Base-by-base conservation (phyloP, 1,140 invertebrate genomes). In the Phthorimaea operculella region DNA sequence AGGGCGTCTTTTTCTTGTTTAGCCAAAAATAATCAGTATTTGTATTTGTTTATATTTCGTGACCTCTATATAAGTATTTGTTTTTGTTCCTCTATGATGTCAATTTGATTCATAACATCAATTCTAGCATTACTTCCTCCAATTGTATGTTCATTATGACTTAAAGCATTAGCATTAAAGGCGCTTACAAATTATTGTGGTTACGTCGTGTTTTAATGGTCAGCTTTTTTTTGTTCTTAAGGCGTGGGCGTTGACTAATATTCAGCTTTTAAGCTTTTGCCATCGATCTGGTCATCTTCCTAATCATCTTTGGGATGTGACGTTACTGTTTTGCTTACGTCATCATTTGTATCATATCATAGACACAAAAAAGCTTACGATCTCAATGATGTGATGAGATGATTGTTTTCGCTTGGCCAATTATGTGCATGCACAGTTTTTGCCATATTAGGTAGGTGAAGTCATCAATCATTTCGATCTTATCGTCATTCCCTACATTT, bases 61-160 rank as follows among this genome's bases (percentile, higher is more conserved):
- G 21, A 28, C 21, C 21, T 28, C 21, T 28, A 28, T 28, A 28
- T 28, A 28, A 28, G 2, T 28, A 28, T 28, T 28, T 28, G 21
- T 28, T 28, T 28, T 28, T 28, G 21, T 28, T 28, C 21, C 21
- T 28, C 21, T 6, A 28, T 28, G 21, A 28, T 28, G 21, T 28
- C 21, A 28, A 28, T 28, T 28, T 28, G 21, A 28, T 28, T 28
- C 21, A 28, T 28, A 28, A 28, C 21, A 28, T 28, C 21, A 28
- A 39, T 39, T 39, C 10, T 39, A 39, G 51, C 67, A 69, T 70
- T 58, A 52, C 39, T 57, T 42, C 62, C 63, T 58, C 52, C 68
- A 58, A 76, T 80, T 77, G 76, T 76, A 52, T 55, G 61, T 67
- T 66, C 63, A 39, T 39, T 10, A 39, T 39, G 36, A 39, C 36